A percentile compares a stretch with the other conserved stretches of the same genome.
Evolutionary conservation across 2,888 invertebrate genomes (phyloP).

Genomic region (Dicyrtoma fusca): DNA sequence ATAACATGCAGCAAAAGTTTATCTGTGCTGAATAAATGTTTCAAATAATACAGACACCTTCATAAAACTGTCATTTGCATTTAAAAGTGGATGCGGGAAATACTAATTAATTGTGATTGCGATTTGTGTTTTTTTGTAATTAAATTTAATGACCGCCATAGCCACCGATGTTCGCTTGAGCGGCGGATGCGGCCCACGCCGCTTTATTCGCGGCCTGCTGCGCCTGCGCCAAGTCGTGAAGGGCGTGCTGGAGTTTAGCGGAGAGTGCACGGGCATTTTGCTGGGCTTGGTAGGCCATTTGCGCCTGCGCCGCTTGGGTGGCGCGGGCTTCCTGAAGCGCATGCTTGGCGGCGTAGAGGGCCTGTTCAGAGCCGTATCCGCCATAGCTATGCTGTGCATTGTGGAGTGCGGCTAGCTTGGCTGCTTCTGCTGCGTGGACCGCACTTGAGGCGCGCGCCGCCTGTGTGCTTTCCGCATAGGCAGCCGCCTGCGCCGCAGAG

Average conservation of each 20-base stretch:
- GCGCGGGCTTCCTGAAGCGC: constrained; percentile 54
- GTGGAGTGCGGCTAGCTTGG: constrained; percentile 53
- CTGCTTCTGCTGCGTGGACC: constrained; percentile 52
- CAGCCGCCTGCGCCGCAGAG: constrained; percentile 53
- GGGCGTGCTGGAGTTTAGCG: constrained; percentile 54
- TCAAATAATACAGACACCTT: no score
- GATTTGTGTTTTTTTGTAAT: no score
- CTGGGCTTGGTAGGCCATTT: constrained; percentile 57
- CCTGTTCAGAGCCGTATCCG: constrained; percentile 48
- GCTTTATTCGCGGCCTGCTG: constrained; percentile 52
- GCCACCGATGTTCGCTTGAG: constrained; percentile 53
- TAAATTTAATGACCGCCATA: constrained; percentile 49
- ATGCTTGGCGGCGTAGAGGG: constrained; percentile 52
- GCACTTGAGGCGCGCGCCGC: constrained; percentile 54
- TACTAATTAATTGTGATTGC: no score
- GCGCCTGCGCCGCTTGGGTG: constrained; percentile 51
- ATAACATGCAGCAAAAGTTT: no score
- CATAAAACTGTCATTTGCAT: no score
- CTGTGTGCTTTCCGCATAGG: constrained; percentile 50
- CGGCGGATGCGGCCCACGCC: constrained; percentile 50
- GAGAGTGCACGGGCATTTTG: constrained; percentile 55
- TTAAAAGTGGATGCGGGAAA: no score
- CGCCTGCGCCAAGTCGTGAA: constrained; percentile 53
- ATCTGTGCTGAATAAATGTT: no score
- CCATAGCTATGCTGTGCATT: constrained; percentile 50